phyloP scores from a whole-genome alignment of 2,888 invertebrate species.

The Azorinus chamasolen region DNA sequence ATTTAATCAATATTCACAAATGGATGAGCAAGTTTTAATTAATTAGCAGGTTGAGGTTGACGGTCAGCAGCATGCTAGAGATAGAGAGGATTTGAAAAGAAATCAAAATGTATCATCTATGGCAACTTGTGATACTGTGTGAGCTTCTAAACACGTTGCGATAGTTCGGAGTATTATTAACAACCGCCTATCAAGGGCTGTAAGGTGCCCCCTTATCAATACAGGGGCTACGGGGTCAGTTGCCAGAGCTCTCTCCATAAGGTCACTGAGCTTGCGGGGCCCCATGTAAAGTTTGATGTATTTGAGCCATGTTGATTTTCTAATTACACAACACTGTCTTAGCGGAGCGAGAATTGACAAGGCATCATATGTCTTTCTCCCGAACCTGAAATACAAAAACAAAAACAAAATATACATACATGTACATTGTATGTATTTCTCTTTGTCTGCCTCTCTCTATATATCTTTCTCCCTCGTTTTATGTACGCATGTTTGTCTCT shows the following conservation, averaged over 20 bases:
- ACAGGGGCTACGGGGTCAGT: conserved; percentile 95
- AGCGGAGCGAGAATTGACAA: conserved; percentile 97
- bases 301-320: conserved; percentile 93
- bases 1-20: too few species aligned
- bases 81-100: too few species aligned
- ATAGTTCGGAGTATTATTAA: conserved; percentile 66
- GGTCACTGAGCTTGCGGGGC: conserved; percentile 89
- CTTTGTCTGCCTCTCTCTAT: too few species aligned
- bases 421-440: too few species aligned
- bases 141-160: conserved; percentile 55
- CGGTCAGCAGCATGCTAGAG: too few species aligned
- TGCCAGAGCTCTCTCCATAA: conserved; percentile 92
- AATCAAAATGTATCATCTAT: not conserved
- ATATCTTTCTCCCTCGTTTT: too few species aligned
- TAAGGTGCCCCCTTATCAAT: conserved; percentile 96
- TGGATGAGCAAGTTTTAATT: too few species aligned
- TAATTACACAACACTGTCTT: conserved; percentile 96
- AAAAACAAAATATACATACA: too few species aligned
- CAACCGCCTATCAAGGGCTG: conserved; percentile 95
- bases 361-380: conserved; percentile 96
- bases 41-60: too few species aligned
- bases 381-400: conserved; percentile 89
- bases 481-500: too few species aligned
- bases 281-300: conserved; percentile 88
- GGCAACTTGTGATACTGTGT: not conserved